Evolutionary conservation across 2,888 invertebrate species (phyloP).

Genomic region (Lycophotia porphyrea): DNA sequence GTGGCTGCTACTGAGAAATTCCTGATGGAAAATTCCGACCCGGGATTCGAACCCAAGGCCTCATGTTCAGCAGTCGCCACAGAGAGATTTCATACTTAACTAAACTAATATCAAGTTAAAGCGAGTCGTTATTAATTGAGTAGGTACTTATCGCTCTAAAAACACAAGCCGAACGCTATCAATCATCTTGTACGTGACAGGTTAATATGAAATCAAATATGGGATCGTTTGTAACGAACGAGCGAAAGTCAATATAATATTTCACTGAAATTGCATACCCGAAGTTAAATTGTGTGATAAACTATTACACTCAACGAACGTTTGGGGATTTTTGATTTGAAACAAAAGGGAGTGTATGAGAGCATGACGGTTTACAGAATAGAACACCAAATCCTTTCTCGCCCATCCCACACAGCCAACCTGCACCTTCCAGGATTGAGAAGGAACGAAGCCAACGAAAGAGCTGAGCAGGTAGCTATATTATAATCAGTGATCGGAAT

Average conservation of each 20-base stretch:
- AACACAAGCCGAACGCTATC: not conserved
- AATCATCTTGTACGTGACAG: conserved; percentile 36
- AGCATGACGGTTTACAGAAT: too few relatives aligned
- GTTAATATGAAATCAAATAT: conserved; percentile 21
- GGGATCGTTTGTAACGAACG: not conserved
- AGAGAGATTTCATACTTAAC: not conserved
- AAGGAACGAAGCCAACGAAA: too few relatives aligned
- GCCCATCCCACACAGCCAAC: too few relatives aligned
- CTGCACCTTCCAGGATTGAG: too few relatives aligned
- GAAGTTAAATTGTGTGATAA: not conserved
- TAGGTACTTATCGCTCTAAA: not conserved
- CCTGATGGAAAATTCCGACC: not conserved
- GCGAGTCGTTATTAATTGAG: not conserved
- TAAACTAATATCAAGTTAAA: not conserved
- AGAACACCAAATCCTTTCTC: too few relatives aligned
- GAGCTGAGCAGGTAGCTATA: too few relatives aligned
- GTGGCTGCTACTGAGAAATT: not conserved
- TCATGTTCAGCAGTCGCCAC: not conserved
- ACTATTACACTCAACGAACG: not conserved
- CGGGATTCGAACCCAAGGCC: not conserved
- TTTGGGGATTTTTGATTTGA: too few relatives aligned
- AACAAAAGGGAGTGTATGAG: too few relatives aligned
- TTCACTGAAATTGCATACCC: not conserved
- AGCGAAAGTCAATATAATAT: not conserved
- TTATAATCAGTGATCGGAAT: too few relatives aligned